These are phyloP conservation scores for Lepidostoma basale DNA, from an alignment of 1,140 invertebrate species.

Conservation along the genomic window DNA sequence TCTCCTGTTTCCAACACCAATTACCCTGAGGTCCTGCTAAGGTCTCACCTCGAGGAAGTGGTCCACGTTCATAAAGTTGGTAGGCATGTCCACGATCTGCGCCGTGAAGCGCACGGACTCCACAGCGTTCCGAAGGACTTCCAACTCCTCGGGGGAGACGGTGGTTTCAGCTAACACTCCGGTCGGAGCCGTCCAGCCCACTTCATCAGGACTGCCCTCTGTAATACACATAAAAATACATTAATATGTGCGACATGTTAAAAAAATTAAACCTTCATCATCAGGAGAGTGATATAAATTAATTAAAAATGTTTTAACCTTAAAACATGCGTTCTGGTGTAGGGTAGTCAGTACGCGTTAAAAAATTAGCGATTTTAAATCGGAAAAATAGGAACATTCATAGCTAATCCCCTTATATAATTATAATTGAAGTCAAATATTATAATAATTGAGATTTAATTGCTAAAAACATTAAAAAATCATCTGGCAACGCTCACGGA, in stretches of 20 bases:
- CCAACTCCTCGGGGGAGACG: slow-evolving; percentile 65
- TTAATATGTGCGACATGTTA: not conserved
- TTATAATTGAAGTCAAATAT: too few relatives aligned
- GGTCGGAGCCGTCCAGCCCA: slow-evolving; percentile 42
- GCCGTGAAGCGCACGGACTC: slow-evolving; percentile 75
- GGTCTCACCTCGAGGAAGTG: slow-evolving; percentile 71
- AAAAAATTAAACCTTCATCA: too few relatives aligned
- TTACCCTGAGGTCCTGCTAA: not conserved
- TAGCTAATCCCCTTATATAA: too few relatives aligned
- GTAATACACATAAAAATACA: not conserved
- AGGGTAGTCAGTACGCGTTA: too few relatives aligned
- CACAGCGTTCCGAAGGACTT: slow-evolving; percentile 66
- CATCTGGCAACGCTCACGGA: too few relatives aligned
- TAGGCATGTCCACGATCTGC: slow-evolving; percentile 82
- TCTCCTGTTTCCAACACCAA: not conserved
- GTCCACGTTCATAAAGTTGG: slow-evolving; percentile 84
- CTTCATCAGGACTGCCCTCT: slow-evolving; percentile 46
- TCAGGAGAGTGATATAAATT: too few relatives aligned
- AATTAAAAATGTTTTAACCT: too few relatives aligned
- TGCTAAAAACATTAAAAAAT: too few relatives aligned
- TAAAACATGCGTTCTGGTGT: too few relatives aligned
- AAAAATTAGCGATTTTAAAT: too few relatives aligned
- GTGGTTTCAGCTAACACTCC: slow-evolving; percentile 45
- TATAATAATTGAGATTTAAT: too few relatives aligned
- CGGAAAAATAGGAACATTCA: too few relatives aligned